Evolutionary conservation across 1,140 invertebrate species (phyloP).

Genomic region (Drosophila micromelanica): DNA sequence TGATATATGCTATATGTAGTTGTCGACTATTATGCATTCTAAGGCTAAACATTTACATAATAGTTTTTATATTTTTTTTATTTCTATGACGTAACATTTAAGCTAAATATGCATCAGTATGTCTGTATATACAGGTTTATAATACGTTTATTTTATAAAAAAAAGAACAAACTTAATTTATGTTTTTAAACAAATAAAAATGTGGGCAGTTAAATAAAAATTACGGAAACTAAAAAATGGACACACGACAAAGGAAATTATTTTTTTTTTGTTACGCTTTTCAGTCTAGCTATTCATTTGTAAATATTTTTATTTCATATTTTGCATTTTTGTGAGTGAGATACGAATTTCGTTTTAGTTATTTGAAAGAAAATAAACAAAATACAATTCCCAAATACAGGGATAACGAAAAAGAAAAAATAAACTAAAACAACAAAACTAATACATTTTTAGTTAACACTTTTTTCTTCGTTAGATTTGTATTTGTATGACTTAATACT

Average conservation of each 20-base stretch:
- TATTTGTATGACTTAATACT: background rate
- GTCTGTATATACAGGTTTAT: slow-evolving; percentile 29
- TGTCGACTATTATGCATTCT: slow-evolving; percentile 34
- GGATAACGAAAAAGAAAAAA: slow-evolving; percentile 11
- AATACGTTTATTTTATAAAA: background rate
- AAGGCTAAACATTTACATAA: slow-evolving; percentile 53
- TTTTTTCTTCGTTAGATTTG: too few relatives aligned
- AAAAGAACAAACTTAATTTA: background rate
- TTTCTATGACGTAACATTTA: slow-evolving; percentile 50
- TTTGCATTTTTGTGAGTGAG: too few relatives aligned
- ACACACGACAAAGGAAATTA: too few relatives aligned
- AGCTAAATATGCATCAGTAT: slow-evolving; percentile 24
- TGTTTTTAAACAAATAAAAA: slow-evolving; percentile 4
- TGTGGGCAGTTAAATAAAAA: background rate
- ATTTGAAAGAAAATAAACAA: background rate
- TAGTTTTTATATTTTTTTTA: slow-evolving; percentile 24
- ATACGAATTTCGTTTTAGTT: too few relatives aligned
- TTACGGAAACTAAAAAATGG: too few relatives aligned
- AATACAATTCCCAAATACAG: background rate
- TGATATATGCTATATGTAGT: slow-evolving; percentile 34
- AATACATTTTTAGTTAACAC: background rate
- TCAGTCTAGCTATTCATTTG: too few relatives aligned
- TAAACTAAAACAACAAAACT: slow-evolving; percentile 4
- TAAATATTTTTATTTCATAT: too few relatives aligned
- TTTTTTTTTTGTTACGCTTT: too few relatives aligned